Evolutionary conservation across 2,888 invertebrate genomes (phyloP), one percentile per base, ranked within the genome.

Genomic region (Drosophila cracens): DNA sequence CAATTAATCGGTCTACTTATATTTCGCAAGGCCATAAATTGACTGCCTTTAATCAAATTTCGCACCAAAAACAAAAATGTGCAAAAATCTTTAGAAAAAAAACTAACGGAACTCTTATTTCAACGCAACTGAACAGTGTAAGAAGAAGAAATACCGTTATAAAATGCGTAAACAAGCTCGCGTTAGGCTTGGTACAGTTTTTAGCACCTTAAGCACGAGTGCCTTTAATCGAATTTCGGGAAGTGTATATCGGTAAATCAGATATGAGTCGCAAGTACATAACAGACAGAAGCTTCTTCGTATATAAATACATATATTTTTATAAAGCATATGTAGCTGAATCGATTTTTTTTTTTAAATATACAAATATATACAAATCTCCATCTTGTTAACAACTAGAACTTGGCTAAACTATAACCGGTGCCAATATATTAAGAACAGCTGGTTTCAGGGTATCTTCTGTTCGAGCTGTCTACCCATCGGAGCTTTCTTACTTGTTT

Each of bases 401-500:
- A 43, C 5, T 43, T 5, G n/a, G n/a, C 11, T 43, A 21, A 21
- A 43, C 40, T n/a, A 40, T 4, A 40, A 1, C 40, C n/a, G 40
- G n/a, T 21, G 46, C 18, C 4, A 18, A 18, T 49, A 27, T 2
- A 18, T 10, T 27, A 27, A 27, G 27, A 49, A 18, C 18, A 52
- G 13, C n/a, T 16, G 21, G 7, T 21, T 46, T 33, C 13, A 31
- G 43, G 6, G 29, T 56, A 29, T 31, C 29, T 16, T 16, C 16
- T 16, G 21, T 40, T 21, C 29, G 21, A 16, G 18, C 38, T 40
- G 16, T 36, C 6, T 36, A 7, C 16, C 36, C 7, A 5, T 6
- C 40, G 8, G 10, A n/a, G 46, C 16, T 49, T 27, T 62, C 56
- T 57, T 60, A 43, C 34, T 48, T 52, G 46, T 58, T 48, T 60